These are phyloP conservation scores for Hypsibius dujardini DNA, from an alignment of 1,140 invertebrate genomes.

Conservation along the genomic window DNA sequence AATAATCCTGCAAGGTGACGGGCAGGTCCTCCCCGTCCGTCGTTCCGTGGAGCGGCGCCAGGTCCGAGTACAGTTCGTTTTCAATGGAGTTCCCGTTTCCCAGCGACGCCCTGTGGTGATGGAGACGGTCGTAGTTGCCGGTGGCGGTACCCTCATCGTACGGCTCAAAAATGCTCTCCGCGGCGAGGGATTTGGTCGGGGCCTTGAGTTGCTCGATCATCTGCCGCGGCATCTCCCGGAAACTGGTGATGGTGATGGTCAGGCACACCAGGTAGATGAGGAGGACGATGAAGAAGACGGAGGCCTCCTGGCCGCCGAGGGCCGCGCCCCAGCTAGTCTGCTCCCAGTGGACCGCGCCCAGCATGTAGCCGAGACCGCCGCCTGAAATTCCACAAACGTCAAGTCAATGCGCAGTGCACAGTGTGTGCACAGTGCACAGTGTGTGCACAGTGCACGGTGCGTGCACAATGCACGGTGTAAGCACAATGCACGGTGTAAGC, in stretches of 20 bases:
- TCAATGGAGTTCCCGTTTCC: conserved; percentile 2
- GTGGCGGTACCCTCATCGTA: background rate
- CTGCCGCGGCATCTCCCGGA: conserved; percentile 62
- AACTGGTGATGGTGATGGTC: conserved; percentile 58
- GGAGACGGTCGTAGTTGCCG: too few species aligned
- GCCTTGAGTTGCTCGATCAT: background rate
- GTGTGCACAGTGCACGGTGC: too few species aligned
- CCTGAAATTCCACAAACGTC: too few species aligned
- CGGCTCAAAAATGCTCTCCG: conserved; percentile 9
- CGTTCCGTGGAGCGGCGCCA: conserved; percentile 8
- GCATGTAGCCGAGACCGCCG: conserved; percentile 77
- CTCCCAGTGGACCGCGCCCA: conserved; percentile 81
- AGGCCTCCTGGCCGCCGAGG: conserved; percentile 66
- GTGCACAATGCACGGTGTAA: too few species aligned
- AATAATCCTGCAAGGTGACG: conserved; percentile 45
- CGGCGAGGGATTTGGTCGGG: too few species aligned
- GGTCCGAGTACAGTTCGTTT: background rate
- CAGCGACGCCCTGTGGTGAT: background rate
- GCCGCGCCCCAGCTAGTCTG: conserved; percentile 21
- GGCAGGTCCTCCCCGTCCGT: conserved; percentile 15
- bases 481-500: too few species aligned
- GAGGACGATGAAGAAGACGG: conserved; percentile 71
- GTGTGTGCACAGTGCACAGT: too few species aligned
- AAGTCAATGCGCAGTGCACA: too few species aligned
- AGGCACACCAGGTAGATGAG: conserved; percentile 68